Base-by-base conservation (phyloP, 2,888 invertebrate species). In the Nycteola revayana region DNA sequence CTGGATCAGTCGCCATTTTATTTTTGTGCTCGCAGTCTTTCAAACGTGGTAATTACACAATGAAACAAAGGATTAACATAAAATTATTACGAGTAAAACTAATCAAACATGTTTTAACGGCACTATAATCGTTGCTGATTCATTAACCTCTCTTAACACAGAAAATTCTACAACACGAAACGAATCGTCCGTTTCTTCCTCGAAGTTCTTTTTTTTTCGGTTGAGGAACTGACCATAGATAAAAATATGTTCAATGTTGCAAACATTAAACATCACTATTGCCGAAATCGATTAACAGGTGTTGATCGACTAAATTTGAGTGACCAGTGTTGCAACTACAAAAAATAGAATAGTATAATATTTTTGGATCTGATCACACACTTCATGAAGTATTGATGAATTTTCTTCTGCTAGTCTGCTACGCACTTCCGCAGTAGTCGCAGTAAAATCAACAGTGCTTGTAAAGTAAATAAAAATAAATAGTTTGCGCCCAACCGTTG, bases 1-100 rank as follows among this genome's bases (percentile, higher is more conserved):
- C 91, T 87, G 90, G 91, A 86, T 92, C 92, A 82, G 93, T 93
- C 92, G 93, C 93, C 94, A 94, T 94, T 93, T 93, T 93, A 86
- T 74, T 72, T 76, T 73, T 75, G 73, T 77, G 75, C 66, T 79
- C 63, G 68, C 70, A 71, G 73, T 70, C 67, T 66, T 64, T 58
- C 55, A 64, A 68, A 78, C 73, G 76, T 75, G 64, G 58, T 67
- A 66, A 75, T 74, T 77, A 78, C 74, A 81, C 83, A 75, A 78
- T 72, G 64, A 78, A 85, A 82, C 70, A 76, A 84, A 79, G 64
- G 66, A 75, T 62, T 63, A 84, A 83, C 76, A 69, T 75, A 82
- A 83, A 83, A 80, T 67, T 70, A 74, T 58, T 44, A 47, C 42
- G 45, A 46, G 54, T 59, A 48, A 60, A 77, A 81, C 80, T 84